These are phyloP conservation scores for Dipodomys stephensi DNA, from an alignment of 2,113 vertebrate species.

Conservation along the genomic window DNA sequence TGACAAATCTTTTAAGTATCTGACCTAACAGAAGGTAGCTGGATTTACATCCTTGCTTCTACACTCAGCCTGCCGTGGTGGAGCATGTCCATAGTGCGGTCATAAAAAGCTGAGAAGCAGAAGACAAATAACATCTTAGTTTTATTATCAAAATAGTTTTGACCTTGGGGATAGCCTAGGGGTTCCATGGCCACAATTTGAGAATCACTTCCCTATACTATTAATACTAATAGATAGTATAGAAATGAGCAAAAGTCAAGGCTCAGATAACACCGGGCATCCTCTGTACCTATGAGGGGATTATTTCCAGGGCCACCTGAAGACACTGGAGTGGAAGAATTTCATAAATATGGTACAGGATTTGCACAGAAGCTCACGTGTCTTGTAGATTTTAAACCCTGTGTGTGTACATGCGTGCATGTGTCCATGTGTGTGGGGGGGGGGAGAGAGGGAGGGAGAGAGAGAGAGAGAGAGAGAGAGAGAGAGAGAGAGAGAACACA, in stretches of 20 bases:
- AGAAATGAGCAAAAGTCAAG: too few relatives aligned
- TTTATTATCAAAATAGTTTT: too few relatives aligned
- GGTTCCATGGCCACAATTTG: neutral
- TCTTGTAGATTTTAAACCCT: neutral
- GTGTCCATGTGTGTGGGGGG: too few relatives aligned
- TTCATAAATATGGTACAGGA: neutral
- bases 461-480: too few relatives aligned
- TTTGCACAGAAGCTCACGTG: neutral
- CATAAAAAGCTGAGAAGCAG: too few relatives aligned
- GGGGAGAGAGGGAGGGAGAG: too few relatives aligned
- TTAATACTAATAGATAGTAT: neutral
- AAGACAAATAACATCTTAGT: too few relatives aligned
- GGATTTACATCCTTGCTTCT: neutral
- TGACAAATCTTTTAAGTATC: constrained; percentile 1
- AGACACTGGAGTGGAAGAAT: neutral
- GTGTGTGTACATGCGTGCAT: neutral
- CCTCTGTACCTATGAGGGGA: neutral
- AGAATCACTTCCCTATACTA: neutral
- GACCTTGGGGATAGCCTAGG: too few relatives aligned
- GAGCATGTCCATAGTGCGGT: neutral
- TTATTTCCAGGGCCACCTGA: neutral
- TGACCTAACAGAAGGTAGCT: neutral
- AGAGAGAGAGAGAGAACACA: too few relatives aligned
- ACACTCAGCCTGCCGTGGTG: neutral
- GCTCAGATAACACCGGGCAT: too few relatives aligned